Evolutionary conservation across 2,888 invertebrate genomes (phyloP), one percentile per base, ranked within the genome.

Genomic region (Chrysodeixis includens): DNA sequence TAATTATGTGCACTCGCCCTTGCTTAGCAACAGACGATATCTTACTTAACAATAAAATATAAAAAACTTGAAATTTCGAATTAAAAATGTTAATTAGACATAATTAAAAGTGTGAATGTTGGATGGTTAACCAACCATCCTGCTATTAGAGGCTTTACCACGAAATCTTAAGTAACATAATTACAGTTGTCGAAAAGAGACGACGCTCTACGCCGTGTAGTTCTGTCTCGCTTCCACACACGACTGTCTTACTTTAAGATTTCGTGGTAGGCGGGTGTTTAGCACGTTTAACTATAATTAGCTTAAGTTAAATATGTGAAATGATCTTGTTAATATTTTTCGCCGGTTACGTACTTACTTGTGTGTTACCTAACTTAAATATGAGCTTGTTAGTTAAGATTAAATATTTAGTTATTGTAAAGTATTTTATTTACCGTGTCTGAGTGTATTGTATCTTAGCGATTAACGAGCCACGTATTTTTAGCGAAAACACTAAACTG

Each of bases 1-100:
- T 89, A 91, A 92, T 91, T 87, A 86, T 86, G 88, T 79, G 86
- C 85, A 79, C 72, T 86, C 78, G 79, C 80, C 81, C 78, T 79
- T 73, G 56, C 44, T 54, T 69, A 66, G 56, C 54, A 67, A 73
- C 68, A 62, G 65, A n/a, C 49, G 52, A 69, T 69, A 59, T 69
- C 35, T 72, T n/a, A 56, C 7, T 46, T 18, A 46, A 46, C 18
- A 16, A 18, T 16, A 8, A 18, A 8, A 10, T 10, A 46, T 10
- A 46, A 46, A 46, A 44, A n/a, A 46, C 18, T 46, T 8, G 18
- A 18, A 10, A 1, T 18, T 16, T 46, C 16, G 35, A 9, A 46
- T 1, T 46, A 18, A 18, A 46, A n/a, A 46, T 18, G 46, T 46
- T 18, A 18, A 46, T 46, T 18, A 46, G 18, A 9, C 7, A 3